phyloP scores from a whole-genome alignment of 2,888 invertebrate species.

The Blastobasis adustella region DNA sequence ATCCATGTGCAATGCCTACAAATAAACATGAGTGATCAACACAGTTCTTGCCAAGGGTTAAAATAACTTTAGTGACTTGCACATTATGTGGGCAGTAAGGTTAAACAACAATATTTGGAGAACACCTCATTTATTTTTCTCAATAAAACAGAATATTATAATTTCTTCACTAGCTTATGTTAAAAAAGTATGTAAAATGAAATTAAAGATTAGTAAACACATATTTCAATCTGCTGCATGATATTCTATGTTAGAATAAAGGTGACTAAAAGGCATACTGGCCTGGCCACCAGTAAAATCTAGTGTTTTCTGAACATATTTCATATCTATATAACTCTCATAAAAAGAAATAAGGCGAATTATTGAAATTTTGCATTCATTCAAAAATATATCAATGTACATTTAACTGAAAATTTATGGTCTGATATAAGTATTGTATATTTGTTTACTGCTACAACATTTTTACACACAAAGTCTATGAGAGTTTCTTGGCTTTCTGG shows the following conservation, averaged over 20 bases:
- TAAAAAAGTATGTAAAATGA: slow-evolving; percentile 53
- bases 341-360: slow-evolving; percentile 33
- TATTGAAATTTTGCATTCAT: slow-evolving; percentile 49
- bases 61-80: slow-evolving; percentile 53
- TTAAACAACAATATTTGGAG: slow-evolving; percentile 52
- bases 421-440: slow-evolving; percentile 49
- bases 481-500: slow-evolving; percentile 98
- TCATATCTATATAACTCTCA: slow-evolving; percentile 33
- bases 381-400: slow-evolving; percentile 61
- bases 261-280: slow-evolving; percentile 8
- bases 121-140: slow-evolving; percentile 65
- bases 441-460: slow-evolving; percentile 65
- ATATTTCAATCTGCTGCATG: slow-evolving; percentile 43
- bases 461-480: slow-evolving; percentile 74
- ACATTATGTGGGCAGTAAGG: slow-evolving; percentile 34
- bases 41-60: slow-evolving; percentile 41
- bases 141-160: slow-evolving; percentile 71
- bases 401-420: slow-evolving; percentile 61
- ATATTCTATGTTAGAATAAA: slow-evolving; percentile 27
- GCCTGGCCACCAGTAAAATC: too few species aligned
- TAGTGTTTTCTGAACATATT: slow-evolving; percentile 9
- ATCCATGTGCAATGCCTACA: neutral
- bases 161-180: slow-evolving; percentile 66
- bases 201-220: slow-evolving; percentile 48
- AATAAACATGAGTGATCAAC: neutral